phyloP scores from a whole-genome alignment of 1,140 invertebrate species.

The Papilio aristodemus region DNA sequence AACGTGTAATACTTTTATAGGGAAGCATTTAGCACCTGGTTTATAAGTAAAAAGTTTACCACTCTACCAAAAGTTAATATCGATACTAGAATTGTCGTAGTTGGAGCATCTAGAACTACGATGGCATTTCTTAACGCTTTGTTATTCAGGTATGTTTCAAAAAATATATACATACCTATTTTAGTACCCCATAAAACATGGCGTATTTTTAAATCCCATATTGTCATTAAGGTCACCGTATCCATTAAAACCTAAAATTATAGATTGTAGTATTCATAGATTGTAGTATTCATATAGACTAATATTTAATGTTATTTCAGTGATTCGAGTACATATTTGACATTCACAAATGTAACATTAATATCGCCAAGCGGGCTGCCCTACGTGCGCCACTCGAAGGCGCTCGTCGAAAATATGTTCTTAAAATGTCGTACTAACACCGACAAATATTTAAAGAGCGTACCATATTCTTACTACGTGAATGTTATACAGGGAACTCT shows the following conservation, averaged over 20 bases:
- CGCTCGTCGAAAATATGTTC: slow-evolving; percentile 71
- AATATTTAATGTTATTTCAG: slow-evolving; percentile 56
- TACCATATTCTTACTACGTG: slow-evolving; percentile 79
- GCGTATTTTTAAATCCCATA: no score
- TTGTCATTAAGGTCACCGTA: no score
- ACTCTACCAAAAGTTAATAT: slow-evolving; percentile 66
- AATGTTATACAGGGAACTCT: slow-evolving; percentile 81
- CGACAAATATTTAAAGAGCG: slow-evolving; percentile 74
- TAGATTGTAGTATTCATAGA: no score
- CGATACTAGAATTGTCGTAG: slow-evolving; percentile 84
- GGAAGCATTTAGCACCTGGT: slow-evolving; percentile 63
- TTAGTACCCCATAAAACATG: no score
- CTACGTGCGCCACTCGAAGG: slow-evolving; percentile 66
- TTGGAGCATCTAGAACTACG: slow-evolving; percentile 86
- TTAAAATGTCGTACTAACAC: slow-evolving; percentile 74
- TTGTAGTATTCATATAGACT: no score
- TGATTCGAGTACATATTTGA: slow-evolving; percentile 61
- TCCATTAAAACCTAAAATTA: no score
- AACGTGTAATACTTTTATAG: slow-evolving; percentile 40
- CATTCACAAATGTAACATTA: slow-evolving; percentile 83
- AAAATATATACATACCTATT: no score
- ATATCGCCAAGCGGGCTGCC: slow-evolving; percentile 84
- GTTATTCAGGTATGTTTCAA: slow-evolving; percentile 81
- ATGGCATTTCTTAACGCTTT: slow-evolving; percentile 85
- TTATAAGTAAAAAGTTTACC: slow-evolving; percentile 56